Evolutionary conservation across 2,797 vertebrate species (phyloP), one percentile per base, ranked within the genome.

Genomic region (Tragopan temminckii): DNA sequence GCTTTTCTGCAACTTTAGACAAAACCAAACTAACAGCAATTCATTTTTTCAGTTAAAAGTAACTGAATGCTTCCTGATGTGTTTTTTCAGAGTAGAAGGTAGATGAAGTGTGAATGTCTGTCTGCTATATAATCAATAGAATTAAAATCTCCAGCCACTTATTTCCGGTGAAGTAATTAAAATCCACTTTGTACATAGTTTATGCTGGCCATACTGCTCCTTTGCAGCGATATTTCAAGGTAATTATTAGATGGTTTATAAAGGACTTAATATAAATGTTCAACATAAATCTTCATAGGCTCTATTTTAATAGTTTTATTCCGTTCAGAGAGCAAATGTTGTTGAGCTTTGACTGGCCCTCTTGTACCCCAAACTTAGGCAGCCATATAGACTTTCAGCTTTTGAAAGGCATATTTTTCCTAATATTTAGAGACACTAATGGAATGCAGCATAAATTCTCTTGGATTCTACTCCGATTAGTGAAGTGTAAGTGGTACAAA

Each of bases 131-230:
- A 90, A 93, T 93, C 85, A 45, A 94, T 94, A 93, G 63, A 90
- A 79, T 92, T 93, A 93, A 93, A 91, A 88, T 93, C 84, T 79
- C 80, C 43, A 85, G 68, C 80, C 76, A 71, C 70, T 89, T 95
- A 83, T 89, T 95, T 96, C 77, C 80, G 91, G 58, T 50, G 64
- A 90, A 91, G 88, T 92, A 91, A 85, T 94, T 95, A 95, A 93
- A 96, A 92, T 87, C 70, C 89, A 94, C 85, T 92, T 85, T 72
- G 55, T 79, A 57, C 5, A 0, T 72, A 80, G 66, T 89, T 80
- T 82, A 2, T 63, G 61, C 63, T 88, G 69, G 40, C 66, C 43
- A 25, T 84, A 68, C 70, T 1, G 4, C 48, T 90, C 23, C 63
- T 91, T 67, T 57, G 57, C 66, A 93, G 78, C 81, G 75, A 36